Evolutionary conservation across 2,888 invertebrate species (phyloP).

Genomic region (Nephrotoma appendiculata): DNA sequence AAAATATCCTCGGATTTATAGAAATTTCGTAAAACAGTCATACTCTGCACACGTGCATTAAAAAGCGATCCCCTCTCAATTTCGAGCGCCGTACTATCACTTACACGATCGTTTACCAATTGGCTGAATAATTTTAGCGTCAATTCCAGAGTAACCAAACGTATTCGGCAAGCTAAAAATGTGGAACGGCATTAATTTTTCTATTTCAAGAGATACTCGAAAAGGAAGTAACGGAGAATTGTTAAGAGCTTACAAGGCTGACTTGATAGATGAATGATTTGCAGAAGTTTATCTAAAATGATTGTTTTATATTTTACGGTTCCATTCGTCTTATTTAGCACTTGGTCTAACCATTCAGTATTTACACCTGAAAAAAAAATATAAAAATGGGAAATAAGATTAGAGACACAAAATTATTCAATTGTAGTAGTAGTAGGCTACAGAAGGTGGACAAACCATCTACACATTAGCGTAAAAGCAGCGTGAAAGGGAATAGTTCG

Average conservation of each 20-base stretch:
- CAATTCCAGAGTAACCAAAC: conserved; percentile 84
- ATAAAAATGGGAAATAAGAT: background rate
- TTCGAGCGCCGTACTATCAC: conserved; percentile 23
- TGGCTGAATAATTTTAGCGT: conserved; percentile 57
- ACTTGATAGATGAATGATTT: conserved; percentile 70
- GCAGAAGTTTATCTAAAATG: conserved; percentile 68
- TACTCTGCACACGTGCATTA: conserved; percentile 64
- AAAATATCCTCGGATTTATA: conserved; percentile 98
- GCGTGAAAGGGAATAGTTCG: background rate
- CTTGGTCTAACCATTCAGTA: conserved; percentile 63
- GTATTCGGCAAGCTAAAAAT: conserved; percentile 60
- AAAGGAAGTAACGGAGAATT: background rate
- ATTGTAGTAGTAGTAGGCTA: conserved; percentile 8
- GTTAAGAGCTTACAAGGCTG: conserved; percentile 55
- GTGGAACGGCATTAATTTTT: too few species aligned
- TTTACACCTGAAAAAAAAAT: conserved; percentile 52
- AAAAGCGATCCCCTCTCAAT: conserved; percentile 43
- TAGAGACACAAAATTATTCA: conserved; percentile 7
- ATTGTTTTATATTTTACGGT: conserved; percentile 64
- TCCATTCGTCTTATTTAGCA: conserved; percentile 47
- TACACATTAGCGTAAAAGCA: background rate
- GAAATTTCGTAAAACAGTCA: conserved; percentile 73
- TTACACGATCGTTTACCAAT: background rate
- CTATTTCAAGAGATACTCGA: background rate
- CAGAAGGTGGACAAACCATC: conserved; percentile 4